Evolutionary conservation across 1,140 invertebrate genomes (phyloP), one percentile per base, ranked within the genome.

Genomic region (Scylla paramamosain): DNA sequence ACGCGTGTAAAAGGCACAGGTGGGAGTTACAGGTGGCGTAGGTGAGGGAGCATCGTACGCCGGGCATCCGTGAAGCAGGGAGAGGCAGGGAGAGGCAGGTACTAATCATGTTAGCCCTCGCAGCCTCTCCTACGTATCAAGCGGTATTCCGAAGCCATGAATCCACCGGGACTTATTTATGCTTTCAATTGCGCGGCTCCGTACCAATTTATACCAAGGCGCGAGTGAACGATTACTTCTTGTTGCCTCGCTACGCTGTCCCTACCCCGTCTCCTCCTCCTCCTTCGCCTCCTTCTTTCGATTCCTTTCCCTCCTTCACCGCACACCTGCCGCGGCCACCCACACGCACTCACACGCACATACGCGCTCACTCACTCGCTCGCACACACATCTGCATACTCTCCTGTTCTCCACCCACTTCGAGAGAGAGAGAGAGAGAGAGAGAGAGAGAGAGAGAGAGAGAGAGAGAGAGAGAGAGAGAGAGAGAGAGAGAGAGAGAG

Each of bases 81-180:
- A 83, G 77, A 83, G 83, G 3, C 83, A 12, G 12, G 83, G 83
- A 12, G 32, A 88, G 86, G 31, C 86, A 88, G 86, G 86, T 88
- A 88, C 86, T 88, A 88, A 88, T 88, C 86, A 88, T 88, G 86
- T 88, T 32, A 88, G 86, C 29, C 31, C 4, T 10, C 0, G 32
- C 29, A 77, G 86, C 86, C 86, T 39, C 31, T 32, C 86, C 28
- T 20, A 2, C 1, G 86, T 16, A 88, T 88, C 45, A 88, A 28
- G 86, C 0, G 86, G 32, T 88, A 32, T 28, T 88, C 86, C 16
- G 29, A 46, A n/a, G 14, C 86, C 86, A 88, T 88, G 86, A 88
- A 88, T 88, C 86, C 86, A 88, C 14, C 28, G n/a, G 7, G 25
- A 88, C 86, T 88, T 88, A 88, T 88, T 88, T 88, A 88, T 88